These are phyloP conservation scores for Heliothis peltigera DNA, from an alignment of 2,888 invertebrate species.

Conservation along the genomic window DNA sequence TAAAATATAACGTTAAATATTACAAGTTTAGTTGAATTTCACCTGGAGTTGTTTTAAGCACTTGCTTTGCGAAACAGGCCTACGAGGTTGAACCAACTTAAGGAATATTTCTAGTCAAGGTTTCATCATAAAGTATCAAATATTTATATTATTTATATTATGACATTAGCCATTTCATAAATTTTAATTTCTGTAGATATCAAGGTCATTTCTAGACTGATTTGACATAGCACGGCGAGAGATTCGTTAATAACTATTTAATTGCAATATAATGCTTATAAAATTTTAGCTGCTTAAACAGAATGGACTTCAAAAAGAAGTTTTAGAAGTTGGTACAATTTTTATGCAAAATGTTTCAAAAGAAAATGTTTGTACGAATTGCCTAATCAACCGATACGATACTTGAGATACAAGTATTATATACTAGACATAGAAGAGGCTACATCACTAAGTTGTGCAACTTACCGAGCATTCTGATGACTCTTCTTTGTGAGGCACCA, in stretches of 20 bases:
- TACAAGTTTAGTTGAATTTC: too few species aligned
- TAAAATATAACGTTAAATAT: too few species aligned
- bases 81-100: constrained; percentile 1
- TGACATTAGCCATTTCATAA: constrained; percentile 3
- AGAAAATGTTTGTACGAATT: constrained; percentile 8
- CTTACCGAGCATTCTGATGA: constrained; percentile 95
- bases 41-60: neutral
- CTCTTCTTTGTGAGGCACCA: constrained; percentile 90
- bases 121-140: constrained; percentile 2
- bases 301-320: too few species aligned
- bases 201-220: constrained; percentile 10
- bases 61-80: neutral
- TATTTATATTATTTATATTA: too few species aligned
- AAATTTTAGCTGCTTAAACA: neutral
- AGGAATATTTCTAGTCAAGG: constrained; percentile 14
- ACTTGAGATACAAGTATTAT: too few species aligned
- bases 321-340: too few species aligned
- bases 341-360: neutral
- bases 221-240: neutral
- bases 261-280: neutral
- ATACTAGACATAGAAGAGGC: constrained; percentile 7
- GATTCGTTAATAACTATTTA: neutral
- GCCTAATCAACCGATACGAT: neutral
- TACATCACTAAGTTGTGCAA: constrained; percentile 45
- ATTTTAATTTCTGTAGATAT: neutral